Conservation (phyloP, 2,888 invertebrate species). For the Aphodius sticticus region DNA sequence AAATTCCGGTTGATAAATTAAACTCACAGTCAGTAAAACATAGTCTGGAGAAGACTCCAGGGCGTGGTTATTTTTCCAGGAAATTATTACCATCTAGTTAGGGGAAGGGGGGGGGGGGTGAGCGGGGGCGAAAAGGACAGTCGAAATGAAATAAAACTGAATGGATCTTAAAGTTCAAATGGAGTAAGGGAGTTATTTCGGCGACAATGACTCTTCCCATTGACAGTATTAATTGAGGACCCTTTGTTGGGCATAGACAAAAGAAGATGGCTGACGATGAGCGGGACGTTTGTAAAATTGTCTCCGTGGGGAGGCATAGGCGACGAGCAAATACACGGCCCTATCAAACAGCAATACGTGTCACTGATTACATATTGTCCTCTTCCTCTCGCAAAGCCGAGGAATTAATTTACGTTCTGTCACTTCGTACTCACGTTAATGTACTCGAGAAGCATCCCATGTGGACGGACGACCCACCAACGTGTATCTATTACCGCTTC, state of each 20-base stretch:
- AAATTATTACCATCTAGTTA: no score
- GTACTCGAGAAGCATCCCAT: neutral
- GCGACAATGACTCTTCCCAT: neutral
- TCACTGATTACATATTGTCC: slow-evolving; percentile 35
- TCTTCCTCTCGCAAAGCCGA: slow-evolving; percentile 29
- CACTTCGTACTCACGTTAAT: slow-evolving; percentile 27
- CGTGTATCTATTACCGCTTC: no score
- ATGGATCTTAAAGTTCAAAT: neutral
- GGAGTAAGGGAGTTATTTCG: neutral
- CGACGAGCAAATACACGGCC: slow-evolving; percentile 11
- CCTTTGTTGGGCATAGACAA: neutral
- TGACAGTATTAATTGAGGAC: neutral
- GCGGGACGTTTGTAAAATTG: neutral
- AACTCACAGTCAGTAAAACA: neutral
- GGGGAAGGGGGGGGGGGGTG: no score
- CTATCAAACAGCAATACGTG: slow-evolving; percentile 31
- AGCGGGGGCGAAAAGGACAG: neutral
- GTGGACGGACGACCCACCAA: neutral
- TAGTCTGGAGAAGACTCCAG: no score
- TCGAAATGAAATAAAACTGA: neutral
- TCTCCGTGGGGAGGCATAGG: neutral
- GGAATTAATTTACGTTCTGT: slow-evolving; percentile 33
- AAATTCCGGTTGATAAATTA: neutral
- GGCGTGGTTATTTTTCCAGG: no score
- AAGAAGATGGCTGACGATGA: neutral